phyloP scores from a whole-genome alignment of 1,140 invertebrate genomes.

The Helicoverpa zea region DNA sequence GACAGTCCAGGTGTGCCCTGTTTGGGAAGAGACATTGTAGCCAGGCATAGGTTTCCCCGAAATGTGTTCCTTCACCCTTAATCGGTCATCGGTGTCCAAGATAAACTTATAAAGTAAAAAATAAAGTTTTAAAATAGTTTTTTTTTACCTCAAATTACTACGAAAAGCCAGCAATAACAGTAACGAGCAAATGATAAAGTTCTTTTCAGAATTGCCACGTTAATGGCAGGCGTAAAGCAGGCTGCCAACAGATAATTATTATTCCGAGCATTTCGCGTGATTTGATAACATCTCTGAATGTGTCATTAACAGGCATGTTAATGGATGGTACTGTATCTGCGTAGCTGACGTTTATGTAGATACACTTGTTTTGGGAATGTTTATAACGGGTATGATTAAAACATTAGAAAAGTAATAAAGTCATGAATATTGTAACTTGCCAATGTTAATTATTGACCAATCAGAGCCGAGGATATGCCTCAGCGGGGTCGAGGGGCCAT shows the following conservation, averaged over 20 bases:
- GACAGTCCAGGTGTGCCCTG: no score
- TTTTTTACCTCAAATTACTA: background rate
- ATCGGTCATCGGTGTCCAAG: no score
- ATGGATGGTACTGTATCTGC: background rate
- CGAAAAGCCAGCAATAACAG: background rate
- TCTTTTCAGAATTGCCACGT: background rate
- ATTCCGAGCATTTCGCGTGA: conserved; percentile 18
- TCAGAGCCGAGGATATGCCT: no score
- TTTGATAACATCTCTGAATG: conserved; percentile 15
- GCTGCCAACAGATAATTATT: conserved; percentile 11
- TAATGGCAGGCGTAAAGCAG: background rate
- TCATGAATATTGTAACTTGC: background rate
- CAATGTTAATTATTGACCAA: background rate
- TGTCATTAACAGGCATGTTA: conserved; percentile 8
- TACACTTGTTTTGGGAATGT: background rate
- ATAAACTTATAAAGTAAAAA: no score
- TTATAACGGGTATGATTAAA: no score
- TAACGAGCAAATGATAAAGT: background rate
- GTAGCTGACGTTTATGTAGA: background rate
- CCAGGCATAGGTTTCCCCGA: no score
- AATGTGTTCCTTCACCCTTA: no score
- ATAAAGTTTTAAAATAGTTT: background rate
- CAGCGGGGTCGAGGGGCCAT: no score
- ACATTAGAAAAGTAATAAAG: background rate
- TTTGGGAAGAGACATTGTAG: no score